phyloP scores from a whole-genome alignment of 2,888 invertebrate species.

The Herminia tarsipennalis region DNA sequence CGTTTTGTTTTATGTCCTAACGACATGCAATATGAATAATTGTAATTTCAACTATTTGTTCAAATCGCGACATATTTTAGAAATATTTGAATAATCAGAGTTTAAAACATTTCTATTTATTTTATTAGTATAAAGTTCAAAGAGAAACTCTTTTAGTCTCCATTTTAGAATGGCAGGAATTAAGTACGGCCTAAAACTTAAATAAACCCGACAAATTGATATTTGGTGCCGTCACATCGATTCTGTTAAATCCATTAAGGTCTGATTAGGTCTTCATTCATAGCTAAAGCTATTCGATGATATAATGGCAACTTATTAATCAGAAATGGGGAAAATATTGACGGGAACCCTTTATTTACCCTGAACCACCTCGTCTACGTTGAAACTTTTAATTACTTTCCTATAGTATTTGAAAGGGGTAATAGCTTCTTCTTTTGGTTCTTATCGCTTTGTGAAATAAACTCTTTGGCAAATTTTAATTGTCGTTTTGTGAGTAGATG shows the following conservation, averaged over 20 bases:
- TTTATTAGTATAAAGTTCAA: no score
- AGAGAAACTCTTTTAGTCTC: no score
- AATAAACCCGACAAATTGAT: constrained; percentile 28
- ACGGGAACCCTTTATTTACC: constrained; percentile 50
- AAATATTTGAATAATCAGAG: no score
- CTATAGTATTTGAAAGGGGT: constrained; percentile 60
- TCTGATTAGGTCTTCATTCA: constrained; percentile 47
- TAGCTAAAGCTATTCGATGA: constrained; percentile 32
- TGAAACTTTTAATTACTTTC: constrained; percentile 69
- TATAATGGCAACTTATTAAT: constrained; percentile 50
- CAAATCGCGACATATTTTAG: no score
- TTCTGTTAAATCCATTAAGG: constrained; percentile 46
- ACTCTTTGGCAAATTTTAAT: constrained; percentile 41
- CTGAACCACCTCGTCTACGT: constrained; percentile 41
- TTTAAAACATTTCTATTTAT: no score
- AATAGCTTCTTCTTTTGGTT: constrained; percentile 55
- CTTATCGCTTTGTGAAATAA: constrained; percentile 47
- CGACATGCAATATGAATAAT: no score
- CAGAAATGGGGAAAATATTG: constrained; percentile 52
- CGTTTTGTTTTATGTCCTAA: no score
- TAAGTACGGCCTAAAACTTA: no score
- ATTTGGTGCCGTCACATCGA: constrained; percentile 19
- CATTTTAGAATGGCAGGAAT: no score
- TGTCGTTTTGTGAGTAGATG: constrained; percentile 30
- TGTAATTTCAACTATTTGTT: no score